Evolutionary conservation across 2,888 invertebrate genomes (phyloP), one percentile per base, ranked within the genome.

Genomic region (Drosophila setosimentum): DNA sequence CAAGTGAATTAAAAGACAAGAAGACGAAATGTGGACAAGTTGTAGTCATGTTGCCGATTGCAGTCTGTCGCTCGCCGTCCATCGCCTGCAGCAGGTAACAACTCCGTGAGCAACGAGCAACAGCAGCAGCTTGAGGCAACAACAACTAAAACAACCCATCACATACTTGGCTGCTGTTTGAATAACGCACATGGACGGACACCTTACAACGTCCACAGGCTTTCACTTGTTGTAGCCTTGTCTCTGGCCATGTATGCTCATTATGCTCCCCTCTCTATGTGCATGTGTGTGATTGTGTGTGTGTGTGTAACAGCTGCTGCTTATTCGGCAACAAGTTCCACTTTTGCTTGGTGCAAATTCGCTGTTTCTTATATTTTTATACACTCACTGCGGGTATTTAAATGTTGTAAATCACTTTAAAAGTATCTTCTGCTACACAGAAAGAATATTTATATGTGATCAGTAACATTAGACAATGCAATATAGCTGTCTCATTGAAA

Each of bases 251-350:
- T 82, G 80, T 88, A 83, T 85, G 85, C 87, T 85, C 85, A 85
- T 85, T 85, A 85, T 80, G 79, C 61, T 65, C 66, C 18, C 59
- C 51, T 18, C 21, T 29, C 24, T 30, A 40, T 35, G 57, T 55
- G 35, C 37, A 29, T 35, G 49, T 29, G 53, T 50, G 53, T 54
- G 37, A 29, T 45, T n/a, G 54, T 55, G 68, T 65, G 60, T 61
- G 37, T 32, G 50, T 75, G 57, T 79, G 77, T 82, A 76, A 78
- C 82, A 73, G 73, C 80, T 82, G 82, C 82, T 86, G 88, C 81
- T 89, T 87, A 89, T 89, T 87, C 82, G 89, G 87, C 87, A 89
- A 87, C 87, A 87, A 87, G 87, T 89, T 83, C 77, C 75, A 77
- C 71, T 73, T 74, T 67, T 67, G 59, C 72, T 75, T 66, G 50